Conservation (phyloP, 2,888 invertebrate genomes). For the Malachius bipustulatus region DNA sequence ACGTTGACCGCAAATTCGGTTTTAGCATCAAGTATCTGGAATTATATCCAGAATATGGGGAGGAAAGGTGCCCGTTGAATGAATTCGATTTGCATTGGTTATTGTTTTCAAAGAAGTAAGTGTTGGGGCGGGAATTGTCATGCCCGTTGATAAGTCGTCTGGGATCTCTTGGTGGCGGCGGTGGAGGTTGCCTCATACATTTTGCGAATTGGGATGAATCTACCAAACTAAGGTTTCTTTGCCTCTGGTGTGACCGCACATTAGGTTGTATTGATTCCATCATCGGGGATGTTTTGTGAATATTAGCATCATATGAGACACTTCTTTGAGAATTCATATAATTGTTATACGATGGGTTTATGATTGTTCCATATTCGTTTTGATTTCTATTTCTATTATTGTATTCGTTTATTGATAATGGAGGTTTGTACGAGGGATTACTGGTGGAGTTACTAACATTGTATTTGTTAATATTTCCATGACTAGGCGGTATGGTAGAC, state of each 20-base stretch:
- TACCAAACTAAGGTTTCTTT: conserved; percentile 28
- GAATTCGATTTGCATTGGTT: conserved; percentile 21
- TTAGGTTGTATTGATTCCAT: conserved; percentile 25
- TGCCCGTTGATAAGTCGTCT: conserved; percentile 43
- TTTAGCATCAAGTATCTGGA: conserved; percentile 25
- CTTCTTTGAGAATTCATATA: conserved; percentile 27
- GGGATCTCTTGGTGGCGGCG: conserved; percentile 72
- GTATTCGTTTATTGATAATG: conserved; percentile 30
- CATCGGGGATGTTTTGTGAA: conserved; percentile 29
- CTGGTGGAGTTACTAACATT: conserved; percentile 28
- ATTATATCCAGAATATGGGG: conserved; percentile 33
- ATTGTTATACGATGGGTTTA: conserved; percentile 10
- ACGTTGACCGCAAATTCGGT: conserved; percentile 30
- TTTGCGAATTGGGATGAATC: conserved; percentile 21
- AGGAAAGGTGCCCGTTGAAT: conserved; percentile 16
- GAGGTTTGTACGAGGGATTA: conserved; percentile 29
- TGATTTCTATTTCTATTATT: conserved; percentile 21
- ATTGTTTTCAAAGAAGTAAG: conserved; percentile 41
- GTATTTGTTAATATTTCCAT: conserved; percentile 26
- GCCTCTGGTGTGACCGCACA: conserved; percentile 25
- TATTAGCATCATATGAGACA: conserved; percentile 33
- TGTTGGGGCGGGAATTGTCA: conserved; percentile 36
- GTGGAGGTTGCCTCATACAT: conserved; percentile 41
- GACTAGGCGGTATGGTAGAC: conserved; percentile 34
- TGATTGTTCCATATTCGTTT: conserved; percentile 8